These are phyloP conservation scores for Sebastes fasciatus DNA, from an alignment of 2,113 vertebrate species.

Conservation along the genomic window DNA sequence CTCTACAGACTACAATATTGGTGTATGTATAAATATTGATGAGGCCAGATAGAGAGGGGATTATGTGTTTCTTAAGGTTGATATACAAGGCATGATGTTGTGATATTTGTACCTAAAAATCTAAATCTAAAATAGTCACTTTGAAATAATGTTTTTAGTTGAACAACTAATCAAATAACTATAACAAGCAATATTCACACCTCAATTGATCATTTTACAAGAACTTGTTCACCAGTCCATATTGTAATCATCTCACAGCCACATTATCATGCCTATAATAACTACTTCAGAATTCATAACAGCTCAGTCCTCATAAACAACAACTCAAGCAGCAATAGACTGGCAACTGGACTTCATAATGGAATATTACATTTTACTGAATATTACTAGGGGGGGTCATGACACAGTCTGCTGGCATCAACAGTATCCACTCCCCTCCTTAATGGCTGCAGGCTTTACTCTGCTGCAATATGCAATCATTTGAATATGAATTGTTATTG, in stretches of 20 bases:
- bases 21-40: constrained; percentile 58
- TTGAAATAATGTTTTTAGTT: constrained; percentile 10
- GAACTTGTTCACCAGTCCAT: not conserved
- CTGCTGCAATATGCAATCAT: not conserved
- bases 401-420: constrained; percentile 24
- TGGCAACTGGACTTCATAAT: constrained; percentile 28
- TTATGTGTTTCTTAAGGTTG: constrained; percentile 16
- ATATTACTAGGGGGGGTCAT: constrained; percentile 33
- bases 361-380: constrained; percentile 44
- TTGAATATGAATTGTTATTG: constrained; percentile 43
- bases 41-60: constrained; percentile 12
- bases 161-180: not conserved
- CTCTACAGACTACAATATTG: constrained; percentile 46
- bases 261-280: constrained; percentile 9
- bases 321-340: not conserved
- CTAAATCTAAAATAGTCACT: not conserved
- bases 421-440: constrained; percentile 3
- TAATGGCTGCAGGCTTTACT: constrained; percentile 10
- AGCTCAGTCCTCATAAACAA: constrained; percentile 30
- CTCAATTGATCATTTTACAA: not conserved
- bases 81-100: not conserved
- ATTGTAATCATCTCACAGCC: constrained; percentile 28
- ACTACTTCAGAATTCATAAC: constrained; percentile 44
- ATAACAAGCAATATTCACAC: not conserved
- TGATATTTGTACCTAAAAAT: constrained; percentile 1